Evolutionary conservation across 2,113 vertebrate species (phyloP), one percentile per base, ranked within the genome.

Genomic region (Dromiciops gliroides): DNA sequence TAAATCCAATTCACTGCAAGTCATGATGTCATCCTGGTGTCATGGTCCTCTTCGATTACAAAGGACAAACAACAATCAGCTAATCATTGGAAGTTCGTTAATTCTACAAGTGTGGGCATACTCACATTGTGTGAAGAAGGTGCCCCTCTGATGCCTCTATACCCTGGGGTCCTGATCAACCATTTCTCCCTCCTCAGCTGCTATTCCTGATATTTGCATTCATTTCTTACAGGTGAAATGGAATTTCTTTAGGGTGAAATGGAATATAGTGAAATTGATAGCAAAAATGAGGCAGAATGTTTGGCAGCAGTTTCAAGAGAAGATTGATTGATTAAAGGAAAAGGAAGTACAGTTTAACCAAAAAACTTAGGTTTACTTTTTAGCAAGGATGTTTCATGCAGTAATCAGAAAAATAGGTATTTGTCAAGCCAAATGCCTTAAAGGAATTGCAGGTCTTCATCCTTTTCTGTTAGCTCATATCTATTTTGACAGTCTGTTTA

Each of bases 401-500:
- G 91, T 50, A 93, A 89, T 60, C 94, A 52, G n/a, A 90, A 51
- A 83, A 83, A 28, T 22, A 44, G 67, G 19, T 92, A 53, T 95
- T 23, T 91, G 60, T 92, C 44, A 95, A 89, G 48, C 89, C 90
- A 95, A 94, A 92, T 92, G 48, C 51, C 92, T 94, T 97, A 94
- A 96, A 98, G 94, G 89, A 96, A 97, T 23, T 97, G 92, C 90
- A 89, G 1, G 91, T 96, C 92, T 96, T 94, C 93, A 94, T 97
- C 44, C 83, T 83, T 97, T 67, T 97, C 96, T 97, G 97, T 98
- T 92, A 94, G 93, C 91, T 90, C 88, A 91, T 96, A 94, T 98
- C 95, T 97, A 97, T 97, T 96, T 94, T 94, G 97, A 91, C 97
- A 97, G 96, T 96, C 97, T 98, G 96, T 98, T 98, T 96, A 97